phyloP scores from a whole-genome alignment of 1,140 invertebrate genomes.

The Caenorhabditis tropicalis region DNA sequence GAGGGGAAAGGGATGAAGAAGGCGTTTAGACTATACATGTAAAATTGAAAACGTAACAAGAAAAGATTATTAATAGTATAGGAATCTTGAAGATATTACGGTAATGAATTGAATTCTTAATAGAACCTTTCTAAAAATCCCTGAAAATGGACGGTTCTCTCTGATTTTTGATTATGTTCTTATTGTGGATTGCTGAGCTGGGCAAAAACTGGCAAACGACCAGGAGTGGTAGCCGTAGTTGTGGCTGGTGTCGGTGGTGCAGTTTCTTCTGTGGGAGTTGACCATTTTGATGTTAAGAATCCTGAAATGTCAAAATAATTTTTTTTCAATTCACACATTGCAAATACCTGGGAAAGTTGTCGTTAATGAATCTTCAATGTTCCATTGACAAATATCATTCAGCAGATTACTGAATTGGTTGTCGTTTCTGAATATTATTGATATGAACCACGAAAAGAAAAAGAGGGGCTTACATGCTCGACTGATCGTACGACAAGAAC shows the following conservation, averaged over 20 bases:
- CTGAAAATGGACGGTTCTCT: conserved; percentile 44
- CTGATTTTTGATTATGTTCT: not conserved
- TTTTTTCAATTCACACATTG: not conserved
- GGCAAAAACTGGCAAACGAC: conserved; percentile 45
- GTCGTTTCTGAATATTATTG: not conserved
- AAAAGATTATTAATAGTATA: conserved; percentile 23
- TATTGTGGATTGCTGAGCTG: conserved; percentile 44
- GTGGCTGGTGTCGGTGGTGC: not conserved
- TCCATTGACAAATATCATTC: conserved; percentile 36
- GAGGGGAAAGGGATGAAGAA: not conserved
- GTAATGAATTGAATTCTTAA: not conserved
- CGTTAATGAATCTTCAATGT: conserved; percentile 7
- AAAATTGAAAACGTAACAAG: conserved; percentile 8
- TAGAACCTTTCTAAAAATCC: conserved; percentile 35
- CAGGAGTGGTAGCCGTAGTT: not conserved
- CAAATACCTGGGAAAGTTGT: not conserved
- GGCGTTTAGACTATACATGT: not conserved
- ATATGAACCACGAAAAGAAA: not conserved
- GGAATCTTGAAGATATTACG: conserved; percentile 22
- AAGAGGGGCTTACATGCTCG: not conserved
- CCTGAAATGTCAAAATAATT: not conserved
- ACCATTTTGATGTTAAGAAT: conserved; percentile 31
- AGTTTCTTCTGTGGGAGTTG: not conserved
- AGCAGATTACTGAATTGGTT: conserved; percentile 33
- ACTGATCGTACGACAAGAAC: conserved; percentile 32